phyloP scores from a whole-genome alignment of 1,140 invertebrate species.

The Halictus rubicundus region DNA sequence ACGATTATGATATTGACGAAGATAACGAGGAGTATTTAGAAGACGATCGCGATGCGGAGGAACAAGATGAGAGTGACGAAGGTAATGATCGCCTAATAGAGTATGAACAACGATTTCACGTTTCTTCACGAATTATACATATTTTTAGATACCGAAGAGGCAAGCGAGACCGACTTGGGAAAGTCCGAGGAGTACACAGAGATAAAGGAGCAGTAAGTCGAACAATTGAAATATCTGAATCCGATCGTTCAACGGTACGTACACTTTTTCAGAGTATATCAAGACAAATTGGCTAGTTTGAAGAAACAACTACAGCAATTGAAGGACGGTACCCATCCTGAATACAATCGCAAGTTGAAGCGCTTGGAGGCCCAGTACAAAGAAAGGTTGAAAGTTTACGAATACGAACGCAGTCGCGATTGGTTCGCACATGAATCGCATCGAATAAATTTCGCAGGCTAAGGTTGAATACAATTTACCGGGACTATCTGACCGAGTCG shows the following conservation, averaged over 20 bases:
- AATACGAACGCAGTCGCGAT: too few species aligned
- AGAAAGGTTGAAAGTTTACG: constrained; percentile 81
- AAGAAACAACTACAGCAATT: constrained; percentile 95
- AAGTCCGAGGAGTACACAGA: constrained; percentile 91
- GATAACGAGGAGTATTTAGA: constrained; percentile 79
- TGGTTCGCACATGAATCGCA: constrained; percentile 8
- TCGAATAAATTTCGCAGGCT: constrained; percentile 77
- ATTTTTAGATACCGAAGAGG: constrained; percentile 91
- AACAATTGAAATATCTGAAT: constrained; percentile 9
- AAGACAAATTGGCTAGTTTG: constrained; percentile 93
- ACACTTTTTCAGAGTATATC: constrained; percentile 89
- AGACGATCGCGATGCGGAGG: constrained; percentile 75
- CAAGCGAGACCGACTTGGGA: constrained; percentile 93
- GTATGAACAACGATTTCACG: not conserved
- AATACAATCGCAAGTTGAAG: constrained; percentile 91
- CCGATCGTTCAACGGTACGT: not conserved
- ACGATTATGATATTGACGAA: constrained; percentile 80
- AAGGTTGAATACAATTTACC: constrained; percentile 90
- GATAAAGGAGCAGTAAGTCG: constrained; percentile 94
- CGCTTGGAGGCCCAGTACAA: constrained; percentile 91
- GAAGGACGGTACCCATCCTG: constrained; percentile 91
- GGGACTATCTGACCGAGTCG: constrained; percentile 91
- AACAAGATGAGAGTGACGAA: constrained; percentile 81
- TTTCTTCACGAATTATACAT: constrained; percentile 10
- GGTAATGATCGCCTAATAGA: constrained; percentile 64